A percentile compares a stretch with the other conserved stretches of the same genome.
Conservation (phyloP, 2,888 invertebrate genomes). For the Formica aserva region DNA sequence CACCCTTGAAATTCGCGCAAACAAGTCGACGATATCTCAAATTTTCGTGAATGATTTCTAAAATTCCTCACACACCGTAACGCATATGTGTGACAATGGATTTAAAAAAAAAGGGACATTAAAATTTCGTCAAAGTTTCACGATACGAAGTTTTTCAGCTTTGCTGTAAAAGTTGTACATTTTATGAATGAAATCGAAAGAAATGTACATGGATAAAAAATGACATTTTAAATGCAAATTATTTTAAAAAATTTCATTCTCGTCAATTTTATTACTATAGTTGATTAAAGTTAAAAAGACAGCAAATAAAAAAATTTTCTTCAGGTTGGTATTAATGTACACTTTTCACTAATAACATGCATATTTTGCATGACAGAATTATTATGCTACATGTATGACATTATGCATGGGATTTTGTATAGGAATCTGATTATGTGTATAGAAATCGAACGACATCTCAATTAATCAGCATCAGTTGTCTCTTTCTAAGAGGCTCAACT, state of each 20-base stretch:
- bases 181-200: background rate
- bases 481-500: background rate
- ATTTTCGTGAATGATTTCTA: background rate
- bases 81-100: background rate
- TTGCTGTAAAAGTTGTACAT: background rate
- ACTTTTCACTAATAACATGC: background rate
- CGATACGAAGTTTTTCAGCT: background rate
- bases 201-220: background rate
- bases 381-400: background rate
- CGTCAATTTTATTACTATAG: background rate
- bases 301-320: background rate
- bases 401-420: background rate
- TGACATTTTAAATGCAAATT: background rate
- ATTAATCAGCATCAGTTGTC: background rate
- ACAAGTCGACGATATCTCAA: conserved; percentile 34
- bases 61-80: background rate
- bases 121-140: background rate
- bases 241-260: background rate
- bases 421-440: background rate
- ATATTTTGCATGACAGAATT: background rate
- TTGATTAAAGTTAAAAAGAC: conserved; percentile 1
- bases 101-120: background rate
- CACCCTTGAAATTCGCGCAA: conserved; percentile 21
- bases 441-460: background rate
- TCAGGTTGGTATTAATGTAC: background rate